Evolutionary conservation across 2,113 vertebrate genomes (phyloP).

Genomic region (Mionectes macconnelli): DNA sequence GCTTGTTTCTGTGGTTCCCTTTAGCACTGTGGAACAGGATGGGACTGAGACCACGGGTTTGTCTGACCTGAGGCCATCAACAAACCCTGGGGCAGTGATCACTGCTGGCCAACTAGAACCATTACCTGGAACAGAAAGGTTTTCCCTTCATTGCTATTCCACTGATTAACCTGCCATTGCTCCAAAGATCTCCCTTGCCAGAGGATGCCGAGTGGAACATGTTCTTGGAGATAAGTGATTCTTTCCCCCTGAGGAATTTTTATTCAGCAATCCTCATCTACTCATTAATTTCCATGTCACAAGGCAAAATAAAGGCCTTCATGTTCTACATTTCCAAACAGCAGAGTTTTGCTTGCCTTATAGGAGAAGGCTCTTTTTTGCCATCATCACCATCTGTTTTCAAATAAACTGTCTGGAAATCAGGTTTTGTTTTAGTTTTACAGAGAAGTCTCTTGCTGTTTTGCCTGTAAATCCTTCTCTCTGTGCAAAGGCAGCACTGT

Average conservation of each 20-base stretch:
- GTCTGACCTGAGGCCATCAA: neutral
- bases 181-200: neutral
- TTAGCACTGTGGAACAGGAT: neutral
- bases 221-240: neutral
- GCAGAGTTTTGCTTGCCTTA: neutral
- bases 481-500: neutral
- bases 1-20: neutral
- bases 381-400: neutral
- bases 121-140: neutral
- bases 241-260: neutral
- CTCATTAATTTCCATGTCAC: neutral
- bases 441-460: neutral
- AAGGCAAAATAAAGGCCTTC: neutral
- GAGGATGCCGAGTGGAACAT: neutral
- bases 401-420: neutral
- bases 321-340: neutral
- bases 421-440: neutral
- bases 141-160: neutral
- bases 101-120: neutral
- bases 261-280: neutral
- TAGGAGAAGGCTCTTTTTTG: neutral
- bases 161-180: neutral
- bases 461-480: neutral
- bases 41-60: neutral
- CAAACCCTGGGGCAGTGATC: neutral